Evolutionary conservation across 2,113 vertebrate species (phyloP).

Genomic region (Numenius arquata): DNA sequence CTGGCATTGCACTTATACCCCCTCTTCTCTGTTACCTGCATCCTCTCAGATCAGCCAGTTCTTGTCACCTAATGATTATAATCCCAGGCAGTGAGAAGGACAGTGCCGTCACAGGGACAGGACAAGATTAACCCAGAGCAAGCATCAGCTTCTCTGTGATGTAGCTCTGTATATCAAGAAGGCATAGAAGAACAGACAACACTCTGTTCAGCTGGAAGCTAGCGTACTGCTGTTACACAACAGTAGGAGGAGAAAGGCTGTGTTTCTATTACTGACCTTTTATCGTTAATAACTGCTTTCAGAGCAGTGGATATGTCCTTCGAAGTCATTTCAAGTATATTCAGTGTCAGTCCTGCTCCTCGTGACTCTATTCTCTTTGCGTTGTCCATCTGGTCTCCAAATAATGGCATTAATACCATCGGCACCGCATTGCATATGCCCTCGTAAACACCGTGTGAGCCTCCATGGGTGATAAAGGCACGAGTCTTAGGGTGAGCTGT

Average conservation of each 20-base stretch:
- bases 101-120: background rate
- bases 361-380: constrained; percentile 77
- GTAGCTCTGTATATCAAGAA: background rate
- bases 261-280: constrained; percentile 74
- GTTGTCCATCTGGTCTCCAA: constrained; percentile 89
- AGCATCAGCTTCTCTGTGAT: background rate
- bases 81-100: background rate
- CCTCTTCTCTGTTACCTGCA: background rate
- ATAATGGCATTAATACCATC: constrained; percentile 88
- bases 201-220: background rate
- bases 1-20: background rate
- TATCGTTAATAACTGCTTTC: constrained; percentile 82
- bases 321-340: constrained; percentile 79
- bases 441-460: constrained; percentile 89
- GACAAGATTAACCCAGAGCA: background rate
- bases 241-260: background rate
- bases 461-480: constrained; percentile 92
- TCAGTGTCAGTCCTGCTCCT: constrained; percentile 80
- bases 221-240: rapidly evolving
- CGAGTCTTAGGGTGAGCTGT: constrained; percentile 85
- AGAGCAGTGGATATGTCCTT: constrained; percentile 77
- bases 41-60: background rate
- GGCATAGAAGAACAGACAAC: background rate
- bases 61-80: background rate
- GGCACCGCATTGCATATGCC: constrained; percentile 90